A percentile compares a stretch with the other conserved stretches of the same genome.
These are phyloP conservation scores for Delphinus delphis DNA, from an alignment of 2,113 vertebrate species.

Conservation along the genomic window DNA sequence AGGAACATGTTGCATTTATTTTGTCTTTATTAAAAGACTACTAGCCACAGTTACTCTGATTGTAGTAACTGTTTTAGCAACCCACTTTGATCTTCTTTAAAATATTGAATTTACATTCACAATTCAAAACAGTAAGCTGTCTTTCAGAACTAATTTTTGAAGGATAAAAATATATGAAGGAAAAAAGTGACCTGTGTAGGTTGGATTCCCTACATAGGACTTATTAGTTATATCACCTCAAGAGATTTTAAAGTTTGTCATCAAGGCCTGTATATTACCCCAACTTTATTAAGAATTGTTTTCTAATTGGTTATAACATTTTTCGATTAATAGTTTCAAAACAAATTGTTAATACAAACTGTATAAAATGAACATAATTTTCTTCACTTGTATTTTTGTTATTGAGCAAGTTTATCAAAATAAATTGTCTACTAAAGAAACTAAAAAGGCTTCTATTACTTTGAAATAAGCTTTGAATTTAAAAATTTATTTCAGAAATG, in stretches of 20 bases:
- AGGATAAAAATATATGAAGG: conserved; percentile 82
- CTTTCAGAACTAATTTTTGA: conserved; percentile 79
- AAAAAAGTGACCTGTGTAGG: conserved; percentile 69
- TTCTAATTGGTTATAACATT: conserved; percentile 85
- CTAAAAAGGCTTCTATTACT: conserved; percentile 71
- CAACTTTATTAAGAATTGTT: conserved; percentile 80
- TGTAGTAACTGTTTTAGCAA: conserved; percentile 54
- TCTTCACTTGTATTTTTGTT: conserved; percentile 92
- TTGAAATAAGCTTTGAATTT: conserved; percentile 61
- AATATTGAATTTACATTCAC: conserved; percentile 65
- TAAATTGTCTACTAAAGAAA: conserved; percentile 90
- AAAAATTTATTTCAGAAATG: conserved; percentile 22
- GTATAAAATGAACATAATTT: conserved; percentile 90
- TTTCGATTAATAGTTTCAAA: conserved; percentile 86
- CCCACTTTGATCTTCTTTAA: conserved; percentile 57
- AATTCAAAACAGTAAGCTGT: conserved; percentile 67
- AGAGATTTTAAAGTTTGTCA: conserved; percentile 73
- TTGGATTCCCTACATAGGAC: conserved; percentile 49
- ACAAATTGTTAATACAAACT: conserved; percentile 87
- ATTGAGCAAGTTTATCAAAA: conserved; percentile 91
- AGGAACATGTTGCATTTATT: conserved; percentile 74
- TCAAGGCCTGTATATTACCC: conserved; percentile 77
- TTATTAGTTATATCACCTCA: conserved; percentile 73
- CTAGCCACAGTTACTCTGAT: conserved; percentile 62
- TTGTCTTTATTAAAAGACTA: conserved; percentile 76